Conservation (phyloP, 2,888 invertebrate species). For the Ecliptopera silaceata region DNA sequence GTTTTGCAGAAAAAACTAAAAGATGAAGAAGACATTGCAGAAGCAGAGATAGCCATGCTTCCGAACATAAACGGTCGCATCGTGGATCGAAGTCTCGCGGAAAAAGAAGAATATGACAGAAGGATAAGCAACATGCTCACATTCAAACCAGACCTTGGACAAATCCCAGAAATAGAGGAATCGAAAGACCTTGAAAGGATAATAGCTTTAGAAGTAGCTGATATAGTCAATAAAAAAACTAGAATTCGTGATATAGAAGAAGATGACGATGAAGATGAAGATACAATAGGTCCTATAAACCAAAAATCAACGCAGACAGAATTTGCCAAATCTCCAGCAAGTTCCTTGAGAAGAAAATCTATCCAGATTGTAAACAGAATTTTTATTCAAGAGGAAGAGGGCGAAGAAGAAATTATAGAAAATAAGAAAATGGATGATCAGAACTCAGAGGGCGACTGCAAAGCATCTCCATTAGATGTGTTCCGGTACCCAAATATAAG, state of each 20-base stretch:
- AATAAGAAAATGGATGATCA: conserved; percentile 71
- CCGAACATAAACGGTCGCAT: conserved; percentile 58
- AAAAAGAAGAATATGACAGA: conserved; percentile 56
- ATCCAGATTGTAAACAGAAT: conserved; percentile 64
- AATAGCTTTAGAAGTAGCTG: conserved; percentile 62
- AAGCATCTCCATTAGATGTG: conserved; percentile 84
- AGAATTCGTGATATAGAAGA: conserved; percentile 47
- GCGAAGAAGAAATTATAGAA: conserved; percentile 57
- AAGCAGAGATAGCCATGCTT: conserved; percentile 54
- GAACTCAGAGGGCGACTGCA: conserved; percentile 73
- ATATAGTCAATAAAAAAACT: conserved; percentile 59
- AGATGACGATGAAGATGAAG: conserved; percentile 49
- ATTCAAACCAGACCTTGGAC: conserved; percentile 62
- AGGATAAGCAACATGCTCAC: conserved; percentile 70
- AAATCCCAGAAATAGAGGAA: conserved; percentile 52
- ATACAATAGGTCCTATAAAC: conserved; percentile 31
- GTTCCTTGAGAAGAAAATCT: conserved; percentile 65
- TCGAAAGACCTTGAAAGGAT: conserved; percentile 56
- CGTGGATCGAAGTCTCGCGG: conserved; percentile 42
- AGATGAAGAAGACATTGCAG: conserved; percentile 49
- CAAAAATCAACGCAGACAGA: conserved; percentile 65
- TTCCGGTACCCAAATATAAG: conserved; percentile 86
- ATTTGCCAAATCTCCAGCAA: conserved; percentile 52
- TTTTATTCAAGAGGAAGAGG: conserved; percentile 58
- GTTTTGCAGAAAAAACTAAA: conserved; percentile 68